Evolutionary conservation across 2,113 vertebrate genomes (phyloP).

Genomic region (Melanostigma gelatinosum): DNA sequence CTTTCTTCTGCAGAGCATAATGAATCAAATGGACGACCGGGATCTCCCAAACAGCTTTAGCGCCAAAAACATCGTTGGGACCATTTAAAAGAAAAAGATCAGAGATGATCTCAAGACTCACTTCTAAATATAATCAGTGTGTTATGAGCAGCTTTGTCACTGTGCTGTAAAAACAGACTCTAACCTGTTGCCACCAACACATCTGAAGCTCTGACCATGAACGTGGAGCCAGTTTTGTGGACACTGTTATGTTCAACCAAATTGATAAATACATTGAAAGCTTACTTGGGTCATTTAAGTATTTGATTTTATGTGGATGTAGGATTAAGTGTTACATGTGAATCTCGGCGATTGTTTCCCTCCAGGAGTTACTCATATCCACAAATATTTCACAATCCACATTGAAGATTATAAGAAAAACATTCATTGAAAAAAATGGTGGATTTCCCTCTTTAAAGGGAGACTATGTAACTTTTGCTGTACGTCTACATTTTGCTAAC

Average conservation of each 20-base stretch:
- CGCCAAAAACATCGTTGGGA: conserved; percentile 1
- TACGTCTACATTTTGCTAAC: not conserved
- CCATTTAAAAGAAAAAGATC: not conserved
- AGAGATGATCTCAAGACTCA: not conserved
- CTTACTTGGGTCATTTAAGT: not conserved
- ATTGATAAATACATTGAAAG: not conserved
- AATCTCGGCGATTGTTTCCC: not conserved
- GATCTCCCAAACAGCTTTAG: not conserved
- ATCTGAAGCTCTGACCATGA: not conserved
- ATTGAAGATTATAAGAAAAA: not conserved
- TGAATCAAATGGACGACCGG: not conserved
- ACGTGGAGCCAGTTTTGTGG: not conserved
- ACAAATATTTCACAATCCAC: not conserved
- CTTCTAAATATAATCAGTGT: not conserved
- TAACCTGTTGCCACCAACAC: not conserved
- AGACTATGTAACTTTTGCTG: not conserved
- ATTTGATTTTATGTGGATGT: not conserved
- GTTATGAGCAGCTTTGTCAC: not conserved
- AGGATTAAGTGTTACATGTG: not conserved
- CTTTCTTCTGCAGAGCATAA: conserved; percentile 1
- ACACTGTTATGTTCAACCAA: not conserved
- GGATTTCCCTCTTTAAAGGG: not conserved
- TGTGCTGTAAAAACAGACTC: not conserved
- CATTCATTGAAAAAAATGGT: not conserved
- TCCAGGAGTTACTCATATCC: not conserved